Conservation (phyloP, 2,113 vertebrate genomes). For the Chlorodrepanis virens region DNA sequence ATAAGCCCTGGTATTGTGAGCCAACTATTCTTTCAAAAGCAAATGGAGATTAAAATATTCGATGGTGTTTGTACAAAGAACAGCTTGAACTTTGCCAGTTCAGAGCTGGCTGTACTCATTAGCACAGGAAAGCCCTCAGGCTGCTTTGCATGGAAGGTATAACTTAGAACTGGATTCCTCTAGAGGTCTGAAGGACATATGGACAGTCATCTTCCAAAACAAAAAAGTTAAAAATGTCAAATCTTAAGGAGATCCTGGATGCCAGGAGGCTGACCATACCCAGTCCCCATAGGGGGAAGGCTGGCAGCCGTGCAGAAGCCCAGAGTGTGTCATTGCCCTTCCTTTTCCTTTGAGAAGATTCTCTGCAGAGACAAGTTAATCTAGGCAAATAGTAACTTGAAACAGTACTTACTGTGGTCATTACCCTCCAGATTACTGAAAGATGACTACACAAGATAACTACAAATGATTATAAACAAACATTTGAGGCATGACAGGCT, state of each 20-base stretch:
- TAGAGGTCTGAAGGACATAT: not conserved
- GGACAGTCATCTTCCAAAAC: not conserved
- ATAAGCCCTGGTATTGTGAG: not conserved
- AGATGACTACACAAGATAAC: slow-evolving; percentile 33
- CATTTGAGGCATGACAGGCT: not conserved
- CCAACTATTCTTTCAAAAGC: slow-evolving; percentile 33
- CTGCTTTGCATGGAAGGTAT: not conserved
- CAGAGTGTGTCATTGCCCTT: not conserved
- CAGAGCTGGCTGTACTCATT: slow-evolving; percentile 46
- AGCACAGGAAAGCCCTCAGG: slow-evolving; percentile 54
- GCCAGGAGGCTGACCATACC: not conserved
- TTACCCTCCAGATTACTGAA: not conserved
- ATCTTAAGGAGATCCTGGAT: not conserved
- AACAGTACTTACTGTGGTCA: slow-evolving; percentile 1
- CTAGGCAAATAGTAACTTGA: not conserved
- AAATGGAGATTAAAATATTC: slow-evolving; percentile 46
- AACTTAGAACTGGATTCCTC: not conserved
- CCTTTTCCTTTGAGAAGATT: not conserved
- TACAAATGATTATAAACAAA: slow-evolving; percentile 20
- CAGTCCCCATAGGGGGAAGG: not conserved
- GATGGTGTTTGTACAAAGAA: slow-evolving; percentile 34
- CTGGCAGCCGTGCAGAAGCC: not conserved
- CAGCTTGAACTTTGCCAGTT: slow-evolving; percentile 59
- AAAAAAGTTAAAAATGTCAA: too few relatives aligned
- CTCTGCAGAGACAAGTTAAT: not conserved